These are phyloP conservation scores for Hemithea aestivaria DNA, from an alignment of 2,888 invertebrate species.

Conservation along the genomic window DNA sequence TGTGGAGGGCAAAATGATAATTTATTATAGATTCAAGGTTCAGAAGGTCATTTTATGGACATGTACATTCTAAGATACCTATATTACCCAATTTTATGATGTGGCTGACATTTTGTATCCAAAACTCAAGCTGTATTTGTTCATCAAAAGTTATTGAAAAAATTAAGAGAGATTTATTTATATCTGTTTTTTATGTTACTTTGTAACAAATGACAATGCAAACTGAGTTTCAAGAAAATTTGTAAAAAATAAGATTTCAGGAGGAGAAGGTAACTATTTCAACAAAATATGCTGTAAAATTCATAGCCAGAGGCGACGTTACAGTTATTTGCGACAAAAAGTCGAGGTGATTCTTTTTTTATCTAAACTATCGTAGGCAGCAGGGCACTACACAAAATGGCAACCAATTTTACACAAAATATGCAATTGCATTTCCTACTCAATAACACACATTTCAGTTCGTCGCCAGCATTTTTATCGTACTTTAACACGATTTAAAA, in stretches of 20 bases:
- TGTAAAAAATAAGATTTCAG: conserved; percentile 13
- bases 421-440: conserved; percentile 65
- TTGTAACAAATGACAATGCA: conserved; percentile 17
- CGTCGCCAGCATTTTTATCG: conserved; percentile 28
- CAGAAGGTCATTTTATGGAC: no score
- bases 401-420: conserved; percentile 69
- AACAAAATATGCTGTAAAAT: conserved; percentile 26
- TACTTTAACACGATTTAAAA: conserved; percentile 50
- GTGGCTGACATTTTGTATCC: neutral
- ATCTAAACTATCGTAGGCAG: conserved; percentile 70
- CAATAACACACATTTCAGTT: conserved; percentile 44
- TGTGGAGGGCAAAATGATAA: no score
- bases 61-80: no score
- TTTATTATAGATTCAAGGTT: no score
- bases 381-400: conserved; percentile 75
- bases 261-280: conserved; percentile 14
- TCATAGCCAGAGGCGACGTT: conserved; percentile 30
- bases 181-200: conserved; percentile 35
- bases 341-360: conserved; percentile 65
- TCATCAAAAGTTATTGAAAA: no score
- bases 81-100: conserved; percentile 1
- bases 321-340: conserved; percentile 53
- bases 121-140: no score
- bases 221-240: conserved; percentile 17
- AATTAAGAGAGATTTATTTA: conserved; percentile 28